Conservation (phyloP, 1,140 invertebrate genomes). For the Mizuhopecten yessoensis region DNA sequence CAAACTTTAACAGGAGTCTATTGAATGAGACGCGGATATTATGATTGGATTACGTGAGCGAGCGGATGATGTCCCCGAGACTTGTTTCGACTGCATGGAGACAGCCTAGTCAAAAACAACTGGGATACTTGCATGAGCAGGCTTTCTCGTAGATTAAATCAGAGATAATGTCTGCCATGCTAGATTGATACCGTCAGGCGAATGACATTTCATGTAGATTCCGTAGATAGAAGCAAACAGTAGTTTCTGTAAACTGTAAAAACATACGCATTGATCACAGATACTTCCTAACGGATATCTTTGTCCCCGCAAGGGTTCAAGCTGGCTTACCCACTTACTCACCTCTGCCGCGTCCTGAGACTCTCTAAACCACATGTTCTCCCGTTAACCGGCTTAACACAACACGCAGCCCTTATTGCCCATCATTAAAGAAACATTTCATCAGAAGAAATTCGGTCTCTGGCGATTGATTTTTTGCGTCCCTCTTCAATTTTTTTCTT, state of each 20-base stretch:
- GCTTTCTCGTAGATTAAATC: background rate
- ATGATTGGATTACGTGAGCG: background rate
- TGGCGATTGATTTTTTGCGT: no score
- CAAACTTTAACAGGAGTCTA: background rate
- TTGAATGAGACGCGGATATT: background rate
- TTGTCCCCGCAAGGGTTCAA: background rate
- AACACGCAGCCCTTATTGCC: no score
- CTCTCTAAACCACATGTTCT: no score
- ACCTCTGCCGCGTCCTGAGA: no score
- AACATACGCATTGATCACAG: background rate
- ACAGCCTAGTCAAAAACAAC: background rate
- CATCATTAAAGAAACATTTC: no score
- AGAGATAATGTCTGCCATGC: background rate
- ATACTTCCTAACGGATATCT: background rate
- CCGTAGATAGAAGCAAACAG: background rate
- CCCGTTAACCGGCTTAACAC: no score
- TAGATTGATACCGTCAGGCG: background rate
- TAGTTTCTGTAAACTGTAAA: background rate
- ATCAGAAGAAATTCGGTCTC: no score
- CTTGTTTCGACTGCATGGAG: constrained; percentile 10
- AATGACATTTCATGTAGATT: background rate
- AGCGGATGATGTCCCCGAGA: background rate
- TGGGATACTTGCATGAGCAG: background rate
- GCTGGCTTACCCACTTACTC: background rate
- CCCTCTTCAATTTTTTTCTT: no score